A percentile compares a stretch with the other conserved stretches of the same genome.
Evolutionary conservation across 1,140 invertebrate genomes (phyloP).

Genomic region (Tyrophagus putrescentiae): DNA sequence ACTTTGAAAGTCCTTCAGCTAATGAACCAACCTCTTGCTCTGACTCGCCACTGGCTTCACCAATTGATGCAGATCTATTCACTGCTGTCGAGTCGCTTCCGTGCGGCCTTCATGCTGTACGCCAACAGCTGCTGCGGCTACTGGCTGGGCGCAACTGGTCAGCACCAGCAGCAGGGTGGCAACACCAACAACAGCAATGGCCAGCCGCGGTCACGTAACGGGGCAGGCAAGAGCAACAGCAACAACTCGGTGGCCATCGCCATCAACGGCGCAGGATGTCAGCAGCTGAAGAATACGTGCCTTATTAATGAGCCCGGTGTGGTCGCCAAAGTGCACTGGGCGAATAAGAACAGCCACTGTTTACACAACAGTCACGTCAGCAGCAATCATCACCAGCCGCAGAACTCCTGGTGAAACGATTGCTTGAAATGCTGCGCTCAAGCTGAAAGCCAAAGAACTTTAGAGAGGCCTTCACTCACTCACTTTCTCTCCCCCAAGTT

Average conservation of each 20-base stretch:
- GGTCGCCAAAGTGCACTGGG: background rate
- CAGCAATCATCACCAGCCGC: background rate
- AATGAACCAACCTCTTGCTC: background rate
- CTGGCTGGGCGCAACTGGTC: background rate
- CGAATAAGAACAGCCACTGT: background rate
- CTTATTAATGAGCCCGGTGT: background rate
- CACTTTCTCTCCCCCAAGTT: background rate
- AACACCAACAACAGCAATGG: background rate
- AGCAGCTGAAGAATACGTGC: background rate
- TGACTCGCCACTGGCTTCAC: background rate
- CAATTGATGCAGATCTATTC: conserved; percentile 25
- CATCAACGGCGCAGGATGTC: background rate
- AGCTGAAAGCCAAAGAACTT: background rate
- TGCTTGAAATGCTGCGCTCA: background rate
- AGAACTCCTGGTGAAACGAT: background rate
- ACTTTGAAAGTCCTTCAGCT: background rate
- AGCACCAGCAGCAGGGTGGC: background rate
- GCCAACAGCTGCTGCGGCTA: conserved; percentile 15
- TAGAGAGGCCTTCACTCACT: background rate
- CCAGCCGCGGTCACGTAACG: no score
- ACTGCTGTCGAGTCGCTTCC: conserved; percentile 30
- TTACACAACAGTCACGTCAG: conserved; percentile 10
- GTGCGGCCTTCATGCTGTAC: conserved; percentile 28
- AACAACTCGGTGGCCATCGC: background rate
- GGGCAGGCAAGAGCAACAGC: background rate